Conservation (phyloP, 2,797 vertebrate genomes). For the Nyctalus aviator region DNA sequence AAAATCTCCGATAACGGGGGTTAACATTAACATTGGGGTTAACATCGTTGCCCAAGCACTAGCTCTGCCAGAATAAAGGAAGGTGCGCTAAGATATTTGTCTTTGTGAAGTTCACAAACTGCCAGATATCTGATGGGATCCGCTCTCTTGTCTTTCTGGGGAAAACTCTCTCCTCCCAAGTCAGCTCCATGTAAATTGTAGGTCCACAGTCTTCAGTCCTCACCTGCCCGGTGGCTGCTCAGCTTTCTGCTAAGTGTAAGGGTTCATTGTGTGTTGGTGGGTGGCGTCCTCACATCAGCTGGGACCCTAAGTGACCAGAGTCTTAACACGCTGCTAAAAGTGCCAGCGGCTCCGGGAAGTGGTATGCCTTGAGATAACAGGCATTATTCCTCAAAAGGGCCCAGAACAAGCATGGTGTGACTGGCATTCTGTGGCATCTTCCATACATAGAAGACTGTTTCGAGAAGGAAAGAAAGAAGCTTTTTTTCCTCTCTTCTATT, state of each 20-base stretch:
- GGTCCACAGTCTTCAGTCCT: background rate
- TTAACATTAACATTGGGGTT: background rate
- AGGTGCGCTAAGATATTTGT: background rate
- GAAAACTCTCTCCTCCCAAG: background rate
- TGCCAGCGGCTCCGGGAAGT: background rate
- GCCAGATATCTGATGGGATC: background rate
- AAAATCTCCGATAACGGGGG: background rate
- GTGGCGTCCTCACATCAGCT: background rate
- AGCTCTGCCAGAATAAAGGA: constrained; percentile 1
- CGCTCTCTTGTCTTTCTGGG: background rate
- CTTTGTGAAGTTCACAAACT: background rate
- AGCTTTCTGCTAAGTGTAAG: background rate
- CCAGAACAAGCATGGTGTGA: background rate
- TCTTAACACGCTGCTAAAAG: background rate
- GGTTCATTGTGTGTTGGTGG: background rate
- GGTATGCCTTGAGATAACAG: background rate
- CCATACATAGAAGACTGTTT: background rate
- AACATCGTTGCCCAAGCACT: background rate
- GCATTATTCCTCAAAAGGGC: background rate
- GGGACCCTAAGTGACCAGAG: background rate
- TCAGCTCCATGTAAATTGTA: background rate
- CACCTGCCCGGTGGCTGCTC: background rate
- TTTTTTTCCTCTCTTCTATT: background rate
- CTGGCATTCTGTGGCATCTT: background rate
- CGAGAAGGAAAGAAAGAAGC: background rate